A percentile compares a stretch with the other conserved stretches of the same genome.
phyloP scores from a whole-genome alignment of 1,140 invertebrate species.

The Drosophila rufa region DNA sequence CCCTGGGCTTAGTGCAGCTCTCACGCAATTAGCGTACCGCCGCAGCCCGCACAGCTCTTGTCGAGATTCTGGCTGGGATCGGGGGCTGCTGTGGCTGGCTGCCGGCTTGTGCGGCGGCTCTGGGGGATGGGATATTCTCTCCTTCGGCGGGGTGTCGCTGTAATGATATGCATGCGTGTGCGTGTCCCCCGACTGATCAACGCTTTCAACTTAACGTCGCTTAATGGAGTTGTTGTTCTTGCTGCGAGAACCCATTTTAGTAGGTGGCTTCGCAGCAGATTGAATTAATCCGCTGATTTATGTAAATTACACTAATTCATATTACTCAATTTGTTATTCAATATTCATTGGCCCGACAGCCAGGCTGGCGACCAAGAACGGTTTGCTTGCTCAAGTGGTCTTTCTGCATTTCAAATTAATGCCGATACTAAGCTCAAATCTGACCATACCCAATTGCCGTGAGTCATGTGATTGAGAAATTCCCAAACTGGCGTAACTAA shows the following conservation, averaged over 20 bases:
- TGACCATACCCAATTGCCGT: constrained; percentile 6
- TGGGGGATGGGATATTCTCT: constrained; percentile 1
- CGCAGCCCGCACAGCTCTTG: constrained; percentile 30
- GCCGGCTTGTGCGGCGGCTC: constrained; percentile 25
- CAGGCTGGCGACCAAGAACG: constrained; percentile 26
- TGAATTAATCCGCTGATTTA: constrained; percentile 80
- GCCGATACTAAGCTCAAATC: not conserved
- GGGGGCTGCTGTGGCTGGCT: constrained; percentile 5
- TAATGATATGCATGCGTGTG: constrained; percentile 52
- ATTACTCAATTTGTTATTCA: constrained; percentile 80
- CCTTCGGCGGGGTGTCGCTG: constrained; percentile 34
- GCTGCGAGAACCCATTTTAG: constrained; percentile 48
- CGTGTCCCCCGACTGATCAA: constrained; percentile 33
- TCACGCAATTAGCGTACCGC: constrained; percentile 51
- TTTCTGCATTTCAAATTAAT: constrained; percentile 24
- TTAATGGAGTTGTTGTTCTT: constrained; percentile 75
- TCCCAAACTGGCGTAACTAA: constrained; percentile 26
- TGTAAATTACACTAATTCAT: constrained; percentile 83
- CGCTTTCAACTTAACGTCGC: constrained; percentile 74
- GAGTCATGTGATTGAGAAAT: constrained; percentile 39
- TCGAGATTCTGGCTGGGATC: constrained; percentile 29
- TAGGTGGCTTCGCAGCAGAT: constrained; percentile 62
- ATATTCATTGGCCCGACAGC: constrained; percentile 63
- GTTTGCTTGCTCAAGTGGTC: constrained; percentile 50
- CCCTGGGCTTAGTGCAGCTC: constrained; percentile 53